Conservation (phyloP, 2,888 invertebrate species). For the Pollenia labialis region DNA sequence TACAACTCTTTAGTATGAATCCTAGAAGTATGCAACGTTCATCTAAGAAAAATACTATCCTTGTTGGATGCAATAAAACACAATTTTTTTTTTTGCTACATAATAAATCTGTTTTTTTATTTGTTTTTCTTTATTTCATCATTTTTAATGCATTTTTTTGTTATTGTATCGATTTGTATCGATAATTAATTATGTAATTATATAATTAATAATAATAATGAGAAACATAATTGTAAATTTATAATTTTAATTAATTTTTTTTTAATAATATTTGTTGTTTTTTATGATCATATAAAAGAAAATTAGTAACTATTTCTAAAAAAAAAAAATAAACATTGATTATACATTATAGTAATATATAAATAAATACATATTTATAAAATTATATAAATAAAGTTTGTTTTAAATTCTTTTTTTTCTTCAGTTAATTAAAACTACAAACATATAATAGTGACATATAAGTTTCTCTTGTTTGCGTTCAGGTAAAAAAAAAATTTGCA, state of each 20-base stretch:
- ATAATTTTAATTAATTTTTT: constrained; percentile 27
- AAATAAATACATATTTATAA: constrained; percentile 23
- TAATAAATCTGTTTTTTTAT: constrained; percentile 70
- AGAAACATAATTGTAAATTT: constrained; percentile 71
- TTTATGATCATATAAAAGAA: constrained; percentile 50
- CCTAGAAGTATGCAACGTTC: not conserved
- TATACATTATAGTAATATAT: constrained; percentile 42
- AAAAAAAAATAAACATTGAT: constrained; percentile 55
- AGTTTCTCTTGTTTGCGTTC: constrained; percentile 14
- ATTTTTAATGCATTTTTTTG: constrained; percentile 68
- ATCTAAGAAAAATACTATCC: not conserved
- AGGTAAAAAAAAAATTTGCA: constrained; percentile 42
- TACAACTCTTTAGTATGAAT: too few relatives aligned
- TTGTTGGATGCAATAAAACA: constrained; percentile 25
- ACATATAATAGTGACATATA: constrained; percentile 57
- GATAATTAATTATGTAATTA: constrained; percentile 58
- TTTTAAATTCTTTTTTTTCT: constrained; percentile 31
- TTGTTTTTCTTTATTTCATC: constrained; percentile 69
- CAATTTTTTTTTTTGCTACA: constrained; percentile 68
- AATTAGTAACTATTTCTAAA: constrained; percentile 43
- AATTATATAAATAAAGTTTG: constrained; percentile 33
- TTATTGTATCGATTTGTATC: constrained; percentile 53
- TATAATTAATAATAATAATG: constrained; percentile 72
- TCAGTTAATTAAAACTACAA: constrained; percentile 59
- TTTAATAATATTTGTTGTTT: constrained; percentile 63